Evolutionary conservation across 1,140 invertebrate species (phyloP).

Genomic region (Oedothorax gibbosus): DNA sequence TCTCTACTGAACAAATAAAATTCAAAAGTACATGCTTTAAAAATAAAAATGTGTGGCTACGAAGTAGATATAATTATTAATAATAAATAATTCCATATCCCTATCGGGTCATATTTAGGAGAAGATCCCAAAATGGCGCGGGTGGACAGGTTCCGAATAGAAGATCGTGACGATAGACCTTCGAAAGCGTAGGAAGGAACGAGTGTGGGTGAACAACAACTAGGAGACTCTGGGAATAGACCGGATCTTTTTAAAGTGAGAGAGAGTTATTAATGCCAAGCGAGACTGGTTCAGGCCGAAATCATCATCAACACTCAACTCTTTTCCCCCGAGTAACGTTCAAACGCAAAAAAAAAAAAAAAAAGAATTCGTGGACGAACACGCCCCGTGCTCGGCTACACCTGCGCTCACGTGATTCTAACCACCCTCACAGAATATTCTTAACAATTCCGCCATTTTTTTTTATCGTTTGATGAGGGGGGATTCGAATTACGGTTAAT

Average conservation of each 20-base stretch:
- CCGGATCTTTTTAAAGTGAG: conserved; percentile 42
- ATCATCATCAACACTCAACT: conserved; percentile 31
- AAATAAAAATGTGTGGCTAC: too few species aligned
- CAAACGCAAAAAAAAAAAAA: neutral
- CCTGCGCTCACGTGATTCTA: conserved; percentile 40
- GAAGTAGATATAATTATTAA: too few species aligned
- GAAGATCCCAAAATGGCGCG: neutral
- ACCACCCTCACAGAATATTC: conserved; percentile 32
- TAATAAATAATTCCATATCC: neutral
- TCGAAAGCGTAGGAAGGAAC: conserved; percentile 3
- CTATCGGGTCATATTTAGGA: neutral
- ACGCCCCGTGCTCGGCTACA: conserved; percentile 31
- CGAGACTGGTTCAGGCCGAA: neutral
- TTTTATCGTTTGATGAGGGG: conserved; percentile 6
- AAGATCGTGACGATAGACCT: conserved; percentile 33
- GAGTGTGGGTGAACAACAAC: conserved; percentile 56
- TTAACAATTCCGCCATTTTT: neutral
- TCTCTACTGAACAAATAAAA: too few species aligned
- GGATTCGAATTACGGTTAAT: neutral
- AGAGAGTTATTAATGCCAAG: conserved; percentile 55
- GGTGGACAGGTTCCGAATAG: conserved; percentile 37
- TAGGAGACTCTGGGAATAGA: conserved; percentile 40
- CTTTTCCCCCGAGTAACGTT: conserved; percentile 31
- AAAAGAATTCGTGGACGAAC: conserved; percentile 37
- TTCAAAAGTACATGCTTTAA: too few species aligned